Evolutionary conservation across 23 tunicate genomes (phyloP).

Genomic region (Phallusia fumigata): DNA sequence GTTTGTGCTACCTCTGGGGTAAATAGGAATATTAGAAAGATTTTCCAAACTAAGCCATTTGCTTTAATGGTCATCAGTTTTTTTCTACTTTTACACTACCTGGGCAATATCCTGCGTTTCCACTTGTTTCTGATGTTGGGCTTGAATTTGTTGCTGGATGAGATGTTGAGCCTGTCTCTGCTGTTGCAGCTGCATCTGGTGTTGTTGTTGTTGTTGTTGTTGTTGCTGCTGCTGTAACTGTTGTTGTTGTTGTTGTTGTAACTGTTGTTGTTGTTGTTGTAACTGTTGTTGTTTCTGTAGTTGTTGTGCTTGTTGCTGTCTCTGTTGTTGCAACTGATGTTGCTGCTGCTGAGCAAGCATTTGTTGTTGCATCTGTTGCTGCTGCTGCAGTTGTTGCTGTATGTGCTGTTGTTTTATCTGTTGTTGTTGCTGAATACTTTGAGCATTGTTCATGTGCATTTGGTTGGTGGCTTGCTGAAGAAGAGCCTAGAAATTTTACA

Average conservation of each 20-base stretch:
- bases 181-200: constrained; percentile 13
- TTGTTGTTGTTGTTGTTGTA: constrained; percentile 11
- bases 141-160: constrained; percentile 6
- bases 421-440: constrained; percentile 23
- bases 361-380: constrained; percentile 24
- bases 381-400: constrained; percentile 44
- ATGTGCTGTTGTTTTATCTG: constrained; percentile 24
- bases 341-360: constrained; percentile 20
- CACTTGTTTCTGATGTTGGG: not conserved
- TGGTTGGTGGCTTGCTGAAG: constrained; percentile 37
- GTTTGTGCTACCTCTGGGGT: too few species aligned
- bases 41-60: too few species aligned
- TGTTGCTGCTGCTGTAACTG: not conserved
- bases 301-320: constrained; percentile 30
- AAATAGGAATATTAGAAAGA: too few species aligned
- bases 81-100: not conserved
- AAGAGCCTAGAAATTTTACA: constrained; percentile 7
- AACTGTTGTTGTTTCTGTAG: constrained; percentile 1
- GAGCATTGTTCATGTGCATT: not conserved
- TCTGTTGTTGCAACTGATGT: constrained; percentile 20
- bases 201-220: constrained; percentile 16
- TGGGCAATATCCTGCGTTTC: not conserved
- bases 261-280: constrained; percentile 14
- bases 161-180: not conserved
- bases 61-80: too few species aligned